phyloP scores from a whole-genome alignment of 1,140 invertebrate genomes.

The Orussus abietinus region DNA sequence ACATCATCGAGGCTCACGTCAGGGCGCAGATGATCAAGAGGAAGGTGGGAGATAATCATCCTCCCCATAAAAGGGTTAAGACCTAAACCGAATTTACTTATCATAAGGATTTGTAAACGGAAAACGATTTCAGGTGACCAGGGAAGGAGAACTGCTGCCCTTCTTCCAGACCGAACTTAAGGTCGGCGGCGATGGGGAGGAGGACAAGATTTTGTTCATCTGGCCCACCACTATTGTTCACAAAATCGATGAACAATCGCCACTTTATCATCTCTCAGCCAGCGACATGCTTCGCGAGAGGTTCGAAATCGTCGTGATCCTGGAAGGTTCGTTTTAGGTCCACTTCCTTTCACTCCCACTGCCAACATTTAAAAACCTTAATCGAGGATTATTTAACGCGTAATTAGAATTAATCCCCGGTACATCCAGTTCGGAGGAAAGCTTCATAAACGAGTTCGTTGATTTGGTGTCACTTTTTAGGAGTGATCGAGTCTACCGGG shows the following conservation, averaged over 20 bases:
- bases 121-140: constrained; percentile 83
- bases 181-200: constrained; percentile 78
- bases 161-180: constrained; percentile 81
- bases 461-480: too few species aligned
- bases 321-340: constrained; percentile 97
- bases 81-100: too few species aligned
- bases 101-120: too few species aligned
- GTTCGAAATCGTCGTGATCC: constrained; percentile 93
- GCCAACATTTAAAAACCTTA: too few species aligned
- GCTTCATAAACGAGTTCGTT: too few species aligned
- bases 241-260: constrained; percentile 73
- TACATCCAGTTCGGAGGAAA: too few species aligned
- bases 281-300: constrained; percentile 83
- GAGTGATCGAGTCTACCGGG: constrained; percentile 86
- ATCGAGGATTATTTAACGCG: too few species aligned
- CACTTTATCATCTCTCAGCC: constrained; percentile 84
- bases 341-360: too few species aligned
- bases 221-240: constrained; percentile 91
- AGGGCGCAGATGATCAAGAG: constrained; percentile 86
- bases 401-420: too few species aligned
- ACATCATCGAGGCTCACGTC: constrained; percentile 91
- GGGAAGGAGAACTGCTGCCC: constrained; percentile 81
- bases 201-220: constrained; percentile 84
- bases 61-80: too few species aligned
- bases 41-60: too few species aligned